phyloP scores from a whole-genome alignment of 2,797 vertebrate species.

The Vipera ursinii region DNA sequence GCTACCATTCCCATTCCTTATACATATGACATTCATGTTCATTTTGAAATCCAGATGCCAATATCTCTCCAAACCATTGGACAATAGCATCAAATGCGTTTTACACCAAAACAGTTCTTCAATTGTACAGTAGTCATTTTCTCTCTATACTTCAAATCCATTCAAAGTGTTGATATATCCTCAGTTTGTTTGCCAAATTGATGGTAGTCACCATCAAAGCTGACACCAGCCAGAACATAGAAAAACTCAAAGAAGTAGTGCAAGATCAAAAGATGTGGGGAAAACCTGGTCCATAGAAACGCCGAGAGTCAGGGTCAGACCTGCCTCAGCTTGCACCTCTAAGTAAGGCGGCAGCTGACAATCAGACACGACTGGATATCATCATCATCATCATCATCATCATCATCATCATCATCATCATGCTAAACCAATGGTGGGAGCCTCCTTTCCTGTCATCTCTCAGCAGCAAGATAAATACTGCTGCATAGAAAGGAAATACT shows the following conservation, averaged over 20 bases:
- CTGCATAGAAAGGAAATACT: neutral
- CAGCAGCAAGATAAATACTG: neutral
- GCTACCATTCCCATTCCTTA: neutral
- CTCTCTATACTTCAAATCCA: neutral
- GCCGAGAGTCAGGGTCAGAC: neutral
- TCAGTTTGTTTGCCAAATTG: neutral
- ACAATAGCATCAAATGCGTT: neutral
- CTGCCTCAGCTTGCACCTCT: neutral
- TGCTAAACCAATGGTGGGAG: neutral
- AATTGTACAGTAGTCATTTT: neutral
- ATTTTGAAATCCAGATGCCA: neutral
- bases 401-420: neutral
- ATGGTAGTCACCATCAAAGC: neutral
- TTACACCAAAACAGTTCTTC: neutral
- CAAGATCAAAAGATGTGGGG: neutral
- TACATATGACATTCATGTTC: neutral
- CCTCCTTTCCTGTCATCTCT: neutral
- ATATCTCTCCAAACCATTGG: slow-evolving; percentile 9
- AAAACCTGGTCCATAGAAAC: neutral
- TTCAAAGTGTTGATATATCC: neutral
- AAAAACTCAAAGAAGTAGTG: neutral
- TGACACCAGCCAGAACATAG: neutral
- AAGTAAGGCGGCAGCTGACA: neutral
- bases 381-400: neutral
- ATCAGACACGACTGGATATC: neutral